phyloP scores from a whole-genome alignment of 2,113 vertebrate species.

The Aptenodytes forsteri region DNA sequence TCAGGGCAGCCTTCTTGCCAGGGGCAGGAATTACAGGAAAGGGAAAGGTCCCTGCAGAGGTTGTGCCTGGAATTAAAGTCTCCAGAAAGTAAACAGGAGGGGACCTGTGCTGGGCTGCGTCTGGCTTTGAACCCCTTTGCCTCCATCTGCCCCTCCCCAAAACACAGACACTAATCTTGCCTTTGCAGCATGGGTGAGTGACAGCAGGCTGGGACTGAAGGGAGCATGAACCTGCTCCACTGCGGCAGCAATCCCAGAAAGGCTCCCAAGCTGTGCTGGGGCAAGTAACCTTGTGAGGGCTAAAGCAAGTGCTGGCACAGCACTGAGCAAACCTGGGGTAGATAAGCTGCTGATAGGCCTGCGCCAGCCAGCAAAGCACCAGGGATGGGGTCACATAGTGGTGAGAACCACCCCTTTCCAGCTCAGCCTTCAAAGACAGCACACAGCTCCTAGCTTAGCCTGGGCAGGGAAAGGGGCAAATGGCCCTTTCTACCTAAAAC shows the following conservation, averaged over 20 bases:
- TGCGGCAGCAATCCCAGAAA: accelerated
- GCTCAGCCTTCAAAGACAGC: background rate
- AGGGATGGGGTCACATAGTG: accelerated
- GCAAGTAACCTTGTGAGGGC: accelerated
- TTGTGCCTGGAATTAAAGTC: background rate
- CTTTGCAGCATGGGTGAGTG: accelerated
- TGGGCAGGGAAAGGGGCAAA: background rate
- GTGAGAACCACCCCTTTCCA: background rate
- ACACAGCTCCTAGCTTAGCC: accelerated
- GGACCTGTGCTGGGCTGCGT: too few relatives aligned
- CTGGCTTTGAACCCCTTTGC: background rate
- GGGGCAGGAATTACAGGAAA: background rate
- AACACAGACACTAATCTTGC: background rate
- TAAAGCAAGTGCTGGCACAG: background rate
- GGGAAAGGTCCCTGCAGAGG: background rate
- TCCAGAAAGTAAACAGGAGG: background rate
- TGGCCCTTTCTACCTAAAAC: background rate
- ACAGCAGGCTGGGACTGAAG: background rate
- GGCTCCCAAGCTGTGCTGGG: background rate
- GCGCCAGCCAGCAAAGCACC: background rate
- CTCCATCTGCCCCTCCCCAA: background rate
- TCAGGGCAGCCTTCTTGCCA: background rate
- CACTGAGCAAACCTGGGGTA: background rate
- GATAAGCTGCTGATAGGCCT: background rate
- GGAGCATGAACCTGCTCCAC: background rate